Percentiles rank a stretch among this genome's conserved stretches.
Evolutionary conservation across 2,113 vertebrate species (phyloP).

Genomic region (Lampris megalopsis): DNA sequence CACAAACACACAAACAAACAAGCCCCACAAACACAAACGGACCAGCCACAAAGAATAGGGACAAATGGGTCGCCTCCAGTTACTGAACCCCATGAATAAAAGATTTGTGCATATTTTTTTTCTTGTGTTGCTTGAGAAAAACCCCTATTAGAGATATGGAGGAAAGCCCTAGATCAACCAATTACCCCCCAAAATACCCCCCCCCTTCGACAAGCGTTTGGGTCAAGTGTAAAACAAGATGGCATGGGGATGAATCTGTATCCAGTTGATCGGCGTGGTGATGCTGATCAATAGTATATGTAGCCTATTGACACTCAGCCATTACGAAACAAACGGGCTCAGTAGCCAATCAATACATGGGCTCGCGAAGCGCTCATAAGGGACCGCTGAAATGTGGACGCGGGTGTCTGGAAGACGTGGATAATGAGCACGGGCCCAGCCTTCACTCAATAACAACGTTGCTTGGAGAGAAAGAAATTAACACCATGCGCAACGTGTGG

Average conservation of each 20-base stretch:
- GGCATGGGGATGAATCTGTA: neutral
- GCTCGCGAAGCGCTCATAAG: conserved; percentile 34
- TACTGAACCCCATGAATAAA: no score
- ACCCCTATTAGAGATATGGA: neutral
- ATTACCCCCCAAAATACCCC: neutral
- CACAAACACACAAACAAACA: neutral
- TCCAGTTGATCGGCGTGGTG: neutral
- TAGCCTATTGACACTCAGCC: neutral
- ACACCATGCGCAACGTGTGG: neutral
- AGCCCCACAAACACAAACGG: neutral
- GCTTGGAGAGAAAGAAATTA: conserved; percentile 48
- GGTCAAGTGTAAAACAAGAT: conserved; percentile 5
- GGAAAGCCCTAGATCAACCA: conserved; percentile 20
- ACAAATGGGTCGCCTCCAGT: no score
- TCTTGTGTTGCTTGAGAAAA: neutral
- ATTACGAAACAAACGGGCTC: conserved; percentile 18
- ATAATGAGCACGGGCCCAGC: conserved; percentile 50
- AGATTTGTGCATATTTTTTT: no score
- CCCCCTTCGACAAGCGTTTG: conserved; percentile 1
- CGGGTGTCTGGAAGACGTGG: conserved; percentile 74
- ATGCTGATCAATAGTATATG: neutral
- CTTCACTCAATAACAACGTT: no score
- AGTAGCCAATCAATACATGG: conserved; percentile 32
- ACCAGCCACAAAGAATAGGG: neutral
- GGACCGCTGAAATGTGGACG: conserved; percentile 38